phyloP scores from a whole-genome alignment of 1,140 invertebrate species.

The Agrypnia vestita region DNA sequence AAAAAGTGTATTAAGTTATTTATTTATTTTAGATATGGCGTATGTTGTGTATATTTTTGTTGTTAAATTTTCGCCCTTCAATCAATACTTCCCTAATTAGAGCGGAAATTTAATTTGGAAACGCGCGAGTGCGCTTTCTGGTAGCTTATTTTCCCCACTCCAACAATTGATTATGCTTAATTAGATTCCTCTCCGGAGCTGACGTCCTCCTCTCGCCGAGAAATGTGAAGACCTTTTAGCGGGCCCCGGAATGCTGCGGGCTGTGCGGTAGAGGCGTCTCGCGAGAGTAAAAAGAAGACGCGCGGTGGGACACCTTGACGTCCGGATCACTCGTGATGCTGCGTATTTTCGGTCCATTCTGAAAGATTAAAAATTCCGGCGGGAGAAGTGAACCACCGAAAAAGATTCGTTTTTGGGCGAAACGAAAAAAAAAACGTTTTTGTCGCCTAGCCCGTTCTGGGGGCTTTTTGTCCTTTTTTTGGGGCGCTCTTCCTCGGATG shows the following conservation, averaged over 20 bases:
- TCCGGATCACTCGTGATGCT: conserved; percentile 6
- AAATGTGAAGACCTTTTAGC: conserved; percentile 22
- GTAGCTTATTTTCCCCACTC: conserved; percentile 30
- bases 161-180: conserved; percentile 34
- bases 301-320: conserved; percentile 20
- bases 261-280: conserved; percentile 16
- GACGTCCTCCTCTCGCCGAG: conserved; percentile 8
- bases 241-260: conserved; percentile 1
- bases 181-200: conserved; percentile 9
- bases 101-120: conserved; percentile 1
- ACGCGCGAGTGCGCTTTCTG: conserved; percentile 9
- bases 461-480: conserved; percentile 24
- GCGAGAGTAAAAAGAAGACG: conserved; percentile 27
- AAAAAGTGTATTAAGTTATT: no score
- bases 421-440: not conserved
- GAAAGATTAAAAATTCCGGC: conserved; percentile 20
- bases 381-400: conserved; percentile 23
- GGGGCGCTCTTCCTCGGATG: not conserved
- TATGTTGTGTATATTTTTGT: no score
- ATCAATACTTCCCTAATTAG: not conserved
- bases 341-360: conserved; percentile 19
- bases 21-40: no score
- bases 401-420: conserved; percentile 16
- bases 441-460: conserved; percentile 37
- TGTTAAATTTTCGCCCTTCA: conserved; percentile 15